Base-by-base conservation (phyloP, 2,888 invertebrate species). In the Acronicta leporina region DNA sequence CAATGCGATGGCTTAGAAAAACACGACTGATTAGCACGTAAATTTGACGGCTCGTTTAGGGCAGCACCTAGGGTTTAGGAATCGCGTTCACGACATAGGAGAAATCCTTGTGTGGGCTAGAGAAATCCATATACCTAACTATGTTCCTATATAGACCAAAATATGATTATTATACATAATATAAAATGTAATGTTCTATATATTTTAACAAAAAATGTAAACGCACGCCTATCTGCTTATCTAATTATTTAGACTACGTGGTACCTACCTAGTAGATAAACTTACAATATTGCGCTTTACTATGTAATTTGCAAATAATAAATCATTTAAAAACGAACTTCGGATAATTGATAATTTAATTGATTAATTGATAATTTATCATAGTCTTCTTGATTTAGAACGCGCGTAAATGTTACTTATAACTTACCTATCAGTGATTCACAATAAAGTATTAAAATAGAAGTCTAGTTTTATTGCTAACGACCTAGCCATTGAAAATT, bases 381-480 rank as follows among this genome's bases (percentile, higher is more conserved):
- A n/a, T n/a, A n/a, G n/a, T 52, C 25, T 13, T 30, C 5, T 35
- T 6, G 13, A 47, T 35, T 27, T 53, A 11, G 11, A 44, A 16
- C 15, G 13, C 25, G 14, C 14, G 8, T 15, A 13, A 9, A 30
- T 38, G 41, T 16, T 27, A 38, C 38, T 7, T 38, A 8, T 47
- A 42, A 3, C 20, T 20, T 3, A n/a, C 27, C 55, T 47, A 42
- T 16, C 55, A 65, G 30, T 56, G 20, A 47, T 10, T 57, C 20
- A 53, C 27, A 66, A 63, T 50, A 70, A 63, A 73, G 48, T 65
- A 57, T 63, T 56, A 47, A 30, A n/a, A 51, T 14, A 46, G 11
- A 65, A 38, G 38, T 42, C 16, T 49, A 40, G 44, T 75, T 68
- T 72, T 62, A 77, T 75, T 73, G 58, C 50, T 54, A 62, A 60